Conservation (phyloP, 2,113 vertebrate genomes). For the Neoarius graeffei region DNA sequence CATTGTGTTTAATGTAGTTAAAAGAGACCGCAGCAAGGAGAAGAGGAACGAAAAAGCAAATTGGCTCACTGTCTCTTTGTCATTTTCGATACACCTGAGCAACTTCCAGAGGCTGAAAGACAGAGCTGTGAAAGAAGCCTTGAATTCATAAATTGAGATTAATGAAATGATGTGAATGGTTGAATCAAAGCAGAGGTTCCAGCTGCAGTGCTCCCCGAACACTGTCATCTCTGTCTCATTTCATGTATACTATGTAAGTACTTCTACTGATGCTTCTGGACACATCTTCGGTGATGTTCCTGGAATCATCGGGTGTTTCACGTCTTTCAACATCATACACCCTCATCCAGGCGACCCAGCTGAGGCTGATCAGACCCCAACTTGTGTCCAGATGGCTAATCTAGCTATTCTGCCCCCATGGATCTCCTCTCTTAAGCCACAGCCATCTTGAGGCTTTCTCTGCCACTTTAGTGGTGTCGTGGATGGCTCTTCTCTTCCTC, state of each 20-base stretch:
- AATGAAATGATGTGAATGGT: slow-evolving; percentile 51
- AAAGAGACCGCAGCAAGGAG: slow-evolving; percentile 47
- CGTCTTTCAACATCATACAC: too few relatives aligned
- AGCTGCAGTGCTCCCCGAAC: slow-evolving; percentile 26
- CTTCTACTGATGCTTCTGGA: too few relatives aligned
- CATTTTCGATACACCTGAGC: slow-evolving; percentile 53
- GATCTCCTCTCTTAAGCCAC: too few relatives aligned
- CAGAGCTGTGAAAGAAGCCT: slow-evolving; percentile 41
- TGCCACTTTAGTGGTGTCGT: too few relatives aligned
- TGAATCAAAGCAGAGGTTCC: slow-evolving; percentile 41
- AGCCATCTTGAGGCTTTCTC: too few relatives aligned
- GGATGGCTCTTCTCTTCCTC: too few relatives aligned
- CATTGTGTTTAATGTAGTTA: slow-evolving; percentile 57
- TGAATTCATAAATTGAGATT: slow-evolving; percentile 48
- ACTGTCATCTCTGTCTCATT: slow-evolving; percentile 18
- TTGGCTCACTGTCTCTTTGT: slow-evolving; percentile 41
- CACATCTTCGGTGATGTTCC: too few relatives aligned
- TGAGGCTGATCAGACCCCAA: too few relatives aligned
- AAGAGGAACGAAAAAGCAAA: slow-evolving; percentile 26
- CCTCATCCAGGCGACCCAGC: too few relatives aligned
- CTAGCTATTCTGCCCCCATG: too few relatives aligned
- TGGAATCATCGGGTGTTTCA: too few relatives aligned
- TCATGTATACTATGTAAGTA: not conserved
- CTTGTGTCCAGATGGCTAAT: too few relatives aligned
- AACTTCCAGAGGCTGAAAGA: slow-evolving; percentile 34